Evolutionary conservation across 2,888 invertebrate genomes (phyloP).

Genomic region (Selenia dentaria): DNA sequence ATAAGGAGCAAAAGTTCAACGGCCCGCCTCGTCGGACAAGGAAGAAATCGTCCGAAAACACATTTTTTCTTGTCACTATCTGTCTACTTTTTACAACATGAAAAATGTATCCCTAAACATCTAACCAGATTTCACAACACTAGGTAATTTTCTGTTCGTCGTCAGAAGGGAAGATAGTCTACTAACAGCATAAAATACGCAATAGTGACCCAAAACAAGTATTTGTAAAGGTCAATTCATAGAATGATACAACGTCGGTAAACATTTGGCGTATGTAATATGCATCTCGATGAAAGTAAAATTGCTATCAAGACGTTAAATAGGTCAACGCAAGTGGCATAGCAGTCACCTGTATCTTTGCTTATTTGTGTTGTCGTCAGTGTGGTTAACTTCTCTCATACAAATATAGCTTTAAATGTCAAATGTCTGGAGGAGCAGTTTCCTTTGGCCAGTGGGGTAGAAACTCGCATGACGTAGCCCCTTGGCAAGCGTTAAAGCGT

Average conservation of each 20-base stretch:
- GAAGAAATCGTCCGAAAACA: slow-evolving; percentile 64
- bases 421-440: slow-evolving; percentile 55
- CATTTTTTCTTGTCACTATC: slow-evolving; percentile 32
- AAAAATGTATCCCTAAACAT: slow-evolving; percentile 7
- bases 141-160: no score
- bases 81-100: slow-evolving; percentile 28
- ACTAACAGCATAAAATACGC: no score
- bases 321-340: slow-evolving; percentile 59
- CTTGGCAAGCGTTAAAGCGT: slow-evolving; percentile 73
- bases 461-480: slow-evolving; percentile 64
- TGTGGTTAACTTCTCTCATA: slow-evolving; percentile 30
- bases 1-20: slow-evolving; percentile 84
- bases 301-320: slow-evolving; percentile 39
- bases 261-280: slow-evolving; percentile 9
- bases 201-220: slow-evolving; percentile 1
- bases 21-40: slow-evolving; percentile 67
- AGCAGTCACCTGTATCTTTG: slow-evolving; percentile 45
- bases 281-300: slow-evolving; percentile 26
- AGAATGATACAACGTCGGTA: slow-evolving; percentile 8
- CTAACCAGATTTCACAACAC: no score
- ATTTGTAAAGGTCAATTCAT: slow-evolving; percentile 6
- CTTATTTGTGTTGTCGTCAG: slow-evolving; percentile 29
- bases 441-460: slow-evolving; percentile 56
- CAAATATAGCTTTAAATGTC: slow-evolving; percentile 62
- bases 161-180: no score